Base-by-base conservation (phyloP, 1,140 invertebrate genomes). In the Orussus abietinus region DNA sequence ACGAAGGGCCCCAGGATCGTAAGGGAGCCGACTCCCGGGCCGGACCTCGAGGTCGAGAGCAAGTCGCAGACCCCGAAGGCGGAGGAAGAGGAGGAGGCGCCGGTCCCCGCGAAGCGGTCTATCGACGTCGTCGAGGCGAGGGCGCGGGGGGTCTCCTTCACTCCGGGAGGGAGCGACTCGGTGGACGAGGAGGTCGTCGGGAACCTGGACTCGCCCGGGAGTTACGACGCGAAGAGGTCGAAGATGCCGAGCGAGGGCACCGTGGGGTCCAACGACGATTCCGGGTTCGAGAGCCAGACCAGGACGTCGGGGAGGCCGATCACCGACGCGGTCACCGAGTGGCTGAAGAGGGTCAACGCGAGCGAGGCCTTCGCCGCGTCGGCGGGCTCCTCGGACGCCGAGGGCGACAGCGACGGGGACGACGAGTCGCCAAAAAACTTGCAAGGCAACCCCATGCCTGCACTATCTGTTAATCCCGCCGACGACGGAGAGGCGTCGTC, bases 371-470 rank as follows among this genome's bases (percentile, higher is more conserved):
- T 69, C 33, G 47, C 65, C 13, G 46, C 51, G 4, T 52, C 50
- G 10, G 21, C n/a, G n/a, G 42, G 42, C 10, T 55, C 52, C 5
- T 52, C 53, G 3, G 45, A 51, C 30, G 51, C 46, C 19, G 55
- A 57, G 13, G 44, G 45, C 11, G 57, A 53, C 4, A 54, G 35
- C 12, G 46, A 54, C 4, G 54, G 59, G 12, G 51, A 57, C 14
- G 42, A 52, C 26, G 50, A 70, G 59, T 59, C 59, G 58, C 51
- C 73, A 76, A 76, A 76, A 76, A 76, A 76, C 74, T 74, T 69
- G 74, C 56, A 73, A 66, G 59, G 73, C 74, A 75, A 75, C 74
- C 75, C 74, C 74, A 74, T 74, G 59, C 72, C 64, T 76, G 75
- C 71, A 72, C 72, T 75, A 75, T 76, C 72, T 74, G 64, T 51